Conservation (phyloP, 2,888 invertebrate genomes). For the Leucoptera coffeella region DNA sequence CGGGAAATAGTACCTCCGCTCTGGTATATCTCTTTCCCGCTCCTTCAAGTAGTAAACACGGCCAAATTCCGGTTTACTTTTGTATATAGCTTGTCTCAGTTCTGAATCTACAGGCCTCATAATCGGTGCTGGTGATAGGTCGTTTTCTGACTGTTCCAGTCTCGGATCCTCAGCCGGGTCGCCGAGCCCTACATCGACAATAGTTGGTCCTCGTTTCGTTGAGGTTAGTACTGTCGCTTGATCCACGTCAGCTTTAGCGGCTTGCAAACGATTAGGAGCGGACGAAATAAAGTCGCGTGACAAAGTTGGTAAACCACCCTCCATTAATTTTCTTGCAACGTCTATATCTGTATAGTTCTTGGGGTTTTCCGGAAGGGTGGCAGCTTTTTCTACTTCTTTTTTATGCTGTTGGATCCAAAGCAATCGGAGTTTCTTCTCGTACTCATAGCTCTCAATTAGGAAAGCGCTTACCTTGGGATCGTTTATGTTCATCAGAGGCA, state of each 20-base stretch:
- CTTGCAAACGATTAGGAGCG: constrained; percentile 9
- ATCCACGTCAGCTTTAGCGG: constrained; percentile 11
- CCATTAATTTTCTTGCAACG: constrained; percentile 11
- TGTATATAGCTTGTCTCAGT: constrained; percentile 13
- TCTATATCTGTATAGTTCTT: constrained; percentile 1
- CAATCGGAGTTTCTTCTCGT: constrained; percentile 1
- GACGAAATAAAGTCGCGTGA: constrained; percentile 12
- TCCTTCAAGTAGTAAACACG: constrained; percentile 14
- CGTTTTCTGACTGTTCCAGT: constrained; percentile 13
- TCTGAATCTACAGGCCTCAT: constrained; percentile 16
- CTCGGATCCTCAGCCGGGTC: constrained; percentile 15
- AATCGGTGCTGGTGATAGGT: constrained; percentile 12
- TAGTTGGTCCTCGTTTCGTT: constrained; percentile 14
- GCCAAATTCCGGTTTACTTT: constrained; percentile 15
- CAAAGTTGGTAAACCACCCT: constrained; percentile 12
- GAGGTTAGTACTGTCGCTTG: constrained; percentile 10
- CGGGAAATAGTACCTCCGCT: constrained; percentile 16
- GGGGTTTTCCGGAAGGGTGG: not conserved
- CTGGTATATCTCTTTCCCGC: constrained; percentile 13
- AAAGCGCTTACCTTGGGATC: not conserved
- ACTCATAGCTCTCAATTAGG: constrained; percentile 1
- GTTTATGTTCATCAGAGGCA: not conserved
- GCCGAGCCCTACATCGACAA: constrained; percentile 16
- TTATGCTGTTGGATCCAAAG: not conserved
- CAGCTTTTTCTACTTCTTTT: not conserved